phyloP scores from a whole-genome alignment of 1,140 invertebrate species.

The Parasteatoda tepidariorum region DNA sequence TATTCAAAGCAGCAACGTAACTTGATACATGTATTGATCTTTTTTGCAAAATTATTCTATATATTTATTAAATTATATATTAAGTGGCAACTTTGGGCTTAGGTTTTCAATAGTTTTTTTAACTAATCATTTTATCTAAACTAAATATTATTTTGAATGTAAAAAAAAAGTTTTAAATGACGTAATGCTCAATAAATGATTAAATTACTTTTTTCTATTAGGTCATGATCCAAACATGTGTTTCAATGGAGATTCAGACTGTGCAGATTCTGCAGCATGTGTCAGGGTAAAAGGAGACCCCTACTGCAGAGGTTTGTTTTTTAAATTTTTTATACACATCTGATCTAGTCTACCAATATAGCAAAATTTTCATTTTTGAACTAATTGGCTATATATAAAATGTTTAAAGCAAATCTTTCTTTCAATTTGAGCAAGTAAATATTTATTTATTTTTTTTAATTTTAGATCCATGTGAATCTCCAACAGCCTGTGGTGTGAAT shows the following conservation, averaged over 20 bases:
- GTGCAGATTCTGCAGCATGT: constrained; percentile 79
- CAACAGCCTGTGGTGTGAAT: constrained; percentile 81
- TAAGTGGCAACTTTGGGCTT: too few relatives aligned
- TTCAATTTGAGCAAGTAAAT: neutral
- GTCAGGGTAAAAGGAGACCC: constrained; percentile 62
- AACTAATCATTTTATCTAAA: too few relatives aligned
- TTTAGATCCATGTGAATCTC: constrained; percentile 80
- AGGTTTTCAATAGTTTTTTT: too few relatives aligned
- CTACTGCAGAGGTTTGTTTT: constrained; percentile 70
- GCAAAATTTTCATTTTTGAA: neutral
- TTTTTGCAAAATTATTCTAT: too few relatives aligned
- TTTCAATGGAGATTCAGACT: constrained; percentile 79
- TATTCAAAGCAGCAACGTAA: too few relatives aligned
- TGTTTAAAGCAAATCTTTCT: neutral
- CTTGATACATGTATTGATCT: too few relatives aligned
- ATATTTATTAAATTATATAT: too few relatives aligned
- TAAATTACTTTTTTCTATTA: neutral
- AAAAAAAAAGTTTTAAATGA: too few relatives aligned
- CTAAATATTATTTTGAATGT: too few relatives aligned
- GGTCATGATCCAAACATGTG: constrained; percentile 67
- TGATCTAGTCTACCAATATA: neutral
- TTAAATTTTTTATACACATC: neutral
- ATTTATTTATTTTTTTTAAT: neutral
- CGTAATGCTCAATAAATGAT: too few relatives aligned
- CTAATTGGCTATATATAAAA: neutral